Evolutionary conservation across 2,113 vertebrate species (phyloP), one percentile per base, ranked within the genome.

Genomic region (Leuciscus idus): DNA sequence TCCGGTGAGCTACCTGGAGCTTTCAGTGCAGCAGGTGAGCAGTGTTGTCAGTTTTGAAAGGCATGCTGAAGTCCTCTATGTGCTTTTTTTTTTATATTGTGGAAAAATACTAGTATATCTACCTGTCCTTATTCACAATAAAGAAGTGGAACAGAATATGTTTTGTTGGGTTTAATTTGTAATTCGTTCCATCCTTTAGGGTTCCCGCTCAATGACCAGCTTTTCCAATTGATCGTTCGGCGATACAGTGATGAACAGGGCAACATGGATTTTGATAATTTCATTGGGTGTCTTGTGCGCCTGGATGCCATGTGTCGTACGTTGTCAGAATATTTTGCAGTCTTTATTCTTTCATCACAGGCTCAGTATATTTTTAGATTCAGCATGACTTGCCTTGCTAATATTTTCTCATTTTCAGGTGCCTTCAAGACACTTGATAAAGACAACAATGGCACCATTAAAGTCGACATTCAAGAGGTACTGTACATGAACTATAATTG

Each of bases 301-400:
- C 92, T 99, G 88, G 98, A 99, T 59, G 95, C 97, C 84, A 99
- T 99, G 98, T 99, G 97, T 90, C 94, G 97, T 89, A 90, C 95
- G 97, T 94, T 72, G 4, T 23, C 46, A 7, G 9, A 28, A 55
- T 17, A 50, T 62, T 9, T 85, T 83, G 12, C 8, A 1, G 43
- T 59, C 12, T 79, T 68, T 61, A 50, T 50, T 52, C 15, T 52
- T 15, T 10, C 30, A 43, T 48, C 46, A 17, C 6, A 48, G 12
- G 6, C n/a, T 76, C 13, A 23, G 1, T 73, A 6, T 26, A 50
- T 50, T 21, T 30, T 33, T 23, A 52, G 6, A 30, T 12, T 33
- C 2, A 4, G 39, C 39, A 62, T 66, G 5, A 76, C 30, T 39
- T 64, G 57, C 23, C 59, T 55, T 33, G 50, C 74, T 75, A 26